Base-by-base conservation (phyloP, 2,113 vertebrate genomes). In the Clinocottus analis region DNA sequence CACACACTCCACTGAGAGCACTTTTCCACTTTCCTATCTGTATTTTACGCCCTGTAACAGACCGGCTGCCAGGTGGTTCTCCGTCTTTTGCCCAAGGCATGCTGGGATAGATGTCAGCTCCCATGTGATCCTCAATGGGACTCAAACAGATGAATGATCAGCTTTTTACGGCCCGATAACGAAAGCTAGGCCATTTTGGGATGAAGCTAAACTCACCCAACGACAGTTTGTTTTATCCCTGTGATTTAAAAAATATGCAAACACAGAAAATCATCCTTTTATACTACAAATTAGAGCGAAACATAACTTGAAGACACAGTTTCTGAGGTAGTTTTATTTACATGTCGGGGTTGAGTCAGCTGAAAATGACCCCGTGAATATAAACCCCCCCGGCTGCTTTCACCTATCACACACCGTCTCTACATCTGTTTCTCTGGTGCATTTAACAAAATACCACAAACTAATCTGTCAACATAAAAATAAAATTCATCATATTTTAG, bases 281-380 rank as follows among this genome's bases (percentile, higher is more conserved):
- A n/a, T n/a, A n/a, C n/a, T n/a, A n/a, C n/a, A n/a, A n/a, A n/a
- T n/a, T n/a, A n/a, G n/a, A n/a, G n/a, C n/a, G n/a, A n/a, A n/a
- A n/a, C n/a, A n/a, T n/a, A 31, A 31, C 29, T 31, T 31, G 29
- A 31, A 31, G 29, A 31, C 29, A 31, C 29, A 33, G 2, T 33
- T 33, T 33, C 33, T 5, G 33, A 21, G 17, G 23, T 29, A 79
- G 55, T 29, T 71, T 62, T 12, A 56, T 79, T 61, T 75, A 37
- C 25, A 62, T 29, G 8, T 19, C 25, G 12, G 8, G 4, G 14
- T 21, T 59, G 14, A 59, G 53, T 60, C 58, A 60, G 25, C 1
- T 16, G 2, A 21, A 43, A 56, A n/a, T 35, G 27, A 17, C 5
- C 0, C 10, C 0, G 53, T 59, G 59, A 31, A 43, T 63, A 25